Evolutionary conservation across 2,888 invertebrate species (phyloP), one percentile per base, ranked within the genome.

Genomic region (Drosophila heteroneura): DNA sequence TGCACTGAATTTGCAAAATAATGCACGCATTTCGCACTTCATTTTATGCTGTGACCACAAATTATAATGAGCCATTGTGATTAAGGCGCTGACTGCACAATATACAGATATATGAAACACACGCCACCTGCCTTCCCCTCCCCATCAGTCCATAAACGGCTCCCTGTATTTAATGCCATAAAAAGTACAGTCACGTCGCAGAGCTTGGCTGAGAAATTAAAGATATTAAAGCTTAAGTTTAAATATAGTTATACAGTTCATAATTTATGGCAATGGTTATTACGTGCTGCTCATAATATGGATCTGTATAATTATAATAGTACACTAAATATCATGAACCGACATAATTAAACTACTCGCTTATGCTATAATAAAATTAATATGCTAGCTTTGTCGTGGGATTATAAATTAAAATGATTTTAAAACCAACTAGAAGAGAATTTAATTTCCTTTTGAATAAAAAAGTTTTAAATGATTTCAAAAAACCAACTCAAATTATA

Each of bases 51-150:
- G 78, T 74, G 83, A 89, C 85, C 85, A 87, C 85, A 85, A 85
- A 88, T 87, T 85, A 89, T 85, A 85, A 85, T 87, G 90, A 85
- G 83, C 81, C 88, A 79, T 89, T 85, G 90, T 85, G 74, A 85
- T 75, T 85, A 82, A 82, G 88, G 70, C 88, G 79, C 47, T 69
- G 71, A 47, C 58, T 63, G 57, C 37, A 70, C 65, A 49, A 16
- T 22, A 59, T 35, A 30, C 44, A 37, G 10, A 68, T 35, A 57
- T 33, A 19, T 51, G 12, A 26, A 47, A 26, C 47, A n/a, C 60
- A 16, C 47, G 5, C 32, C 28, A 22, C 30, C 28, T 10, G 10
- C 14, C 28, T 56, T 52, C 26, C 22, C 32, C 12, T 12, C 56
- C 41, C 47, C 49, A 32, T 14, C 14, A 26, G 1, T 30, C 51